Evolutionary conservation across 2,888 invertebrate genomes (phyloP), one percentile per base, ranked within the genome.

Genomic region (Melinopterus prodromus): DNA sequence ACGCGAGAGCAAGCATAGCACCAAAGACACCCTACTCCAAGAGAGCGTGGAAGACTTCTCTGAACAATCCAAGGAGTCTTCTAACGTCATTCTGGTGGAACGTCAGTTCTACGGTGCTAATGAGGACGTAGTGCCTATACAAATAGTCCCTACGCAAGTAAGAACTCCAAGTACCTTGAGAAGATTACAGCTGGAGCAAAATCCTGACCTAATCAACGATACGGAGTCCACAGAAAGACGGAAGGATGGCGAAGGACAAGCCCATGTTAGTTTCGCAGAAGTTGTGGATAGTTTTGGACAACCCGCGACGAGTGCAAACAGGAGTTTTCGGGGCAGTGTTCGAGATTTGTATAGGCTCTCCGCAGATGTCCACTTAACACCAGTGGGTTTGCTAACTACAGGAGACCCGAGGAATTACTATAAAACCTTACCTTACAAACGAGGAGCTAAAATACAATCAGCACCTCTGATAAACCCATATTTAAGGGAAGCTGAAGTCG

Each of bases 161-260:
- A 90, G 90, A 78, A 91, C 93, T 86, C 93, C 93, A 77, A 91
- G 92, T 0, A 89, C 91, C 0, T 83, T 91, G 83, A 88, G 91
- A 79, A 90, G 90, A 82, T 91, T 91, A 84, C 90, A 89, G 81
- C 83, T 87, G 84, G 95, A 95, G 88, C 94, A 93, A 89, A 95
- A 95, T 89, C 95, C 95, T 79, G 95, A 95, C 90, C 91, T 95
- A 87, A 94, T 95, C 87, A 95, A 94, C 89, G 95, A 95, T 87
- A 94, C 93, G 84, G 94, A 94, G 90, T 93, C 91, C 83, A 91
- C 91, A 0, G 91, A 90, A 53, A 84, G 88, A 84, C 88, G 86
- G 83, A 88, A 87, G 79, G 89, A 82, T 83, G 87, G 89, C 38
- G 90, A 90, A 76, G 89, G 88, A 1, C 83, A 83, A 81, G 83